Conservation (phyloP, 2,113 vertebrate species). For the Chaetorhynchus papuensis region DNA sequence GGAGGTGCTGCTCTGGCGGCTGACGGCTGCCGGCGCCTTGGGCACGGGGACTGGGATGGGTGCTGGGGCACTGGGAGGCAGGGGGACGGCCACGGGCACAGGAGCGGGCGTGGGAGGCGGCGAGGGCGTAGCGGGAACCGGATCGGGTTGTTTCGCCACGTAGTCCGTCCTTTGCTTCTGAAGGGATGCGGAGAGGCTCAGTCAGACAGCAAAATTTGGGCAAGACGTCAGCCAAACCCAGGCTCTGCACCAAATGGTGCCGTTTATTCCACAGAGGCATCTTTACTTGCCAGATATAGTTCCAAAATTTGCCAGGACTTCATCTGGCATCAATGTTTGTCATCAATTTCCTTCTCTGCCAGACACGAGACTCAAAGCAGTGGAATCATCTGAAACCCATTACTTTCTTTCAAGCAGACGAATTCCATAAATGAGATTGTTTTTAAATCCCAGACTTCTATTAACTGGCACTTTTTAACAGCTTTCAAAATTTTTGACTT, state of each 20-base stretch:
- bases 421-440: background rate
- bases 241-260: background rate
- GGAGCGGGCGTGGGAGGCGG: conserved; percentile 72
- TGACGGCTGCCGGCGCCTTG: conserved; percentile 53
- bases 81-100: conserved; percentile 59
- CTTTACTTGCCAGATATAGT: background rate
- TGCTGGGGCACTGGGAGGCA: conserved; percentile 56
- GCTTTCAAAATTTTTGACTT: background rate
- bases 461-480: background rate
- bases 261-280: background rate
- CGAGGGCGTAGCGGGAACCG: conserved; percentile 59
- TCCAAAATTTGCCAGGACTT: background rate
- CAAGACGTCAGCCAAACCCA: background rate
- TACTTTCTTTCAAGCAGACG: background rate
- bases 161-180: conserved; percentile 88
- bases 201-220: background rate
- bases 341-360: background rate
- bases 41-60: conserved; percentile 63
- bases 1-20: conserved; percentile 81
- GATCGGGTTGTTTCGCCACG: conserved; percentile 47
- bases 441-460: background rate
- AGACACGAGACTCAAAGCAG: background rate
- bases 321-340: background rate
- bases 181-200: background rate
- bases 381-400: fast-evolving